These are phyloP conservation scores for Oryctes rhinoceros DNA, from an alignment of 1,140 invertebrate species.

Conservation along the genomic window DNA sequence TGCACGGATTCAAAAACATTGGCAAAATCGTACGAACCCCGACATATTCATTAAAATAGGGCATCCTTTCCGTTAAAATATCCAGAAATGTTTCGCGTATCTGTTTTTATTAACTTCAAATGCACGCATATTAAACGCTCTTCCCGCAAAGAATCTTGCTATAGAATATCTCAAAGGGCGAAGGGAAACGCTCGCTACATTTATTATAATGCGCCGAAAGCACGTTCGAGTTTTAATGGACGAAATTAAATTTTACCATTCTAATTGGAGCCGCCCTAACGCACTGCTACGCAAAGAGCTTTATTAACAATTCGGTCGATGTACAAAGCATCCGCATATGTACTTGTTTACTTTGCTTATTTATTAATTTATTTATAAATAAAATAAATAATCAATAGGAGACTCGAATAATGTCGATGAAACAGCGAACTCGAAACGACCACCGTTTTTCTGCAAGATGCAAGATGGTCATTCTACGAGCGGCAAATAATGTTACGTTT, in stretches of 20 bases:
- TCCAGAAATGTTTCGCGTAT: not conserved
- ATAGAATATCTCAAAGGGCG: not conserved
- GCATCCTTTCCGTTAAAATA: not conserved
- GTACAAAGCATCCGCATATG: not conserved
- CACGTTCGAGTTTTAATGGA: not conserved
- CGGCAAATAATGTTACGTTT: no score
- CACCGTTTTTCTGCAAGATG: no score
- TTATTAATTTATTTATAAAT: no score
- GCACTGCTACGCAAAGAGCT: not conserved
- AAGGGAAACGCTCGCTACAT: not conserved
- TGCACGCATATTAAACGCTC: not conserved
- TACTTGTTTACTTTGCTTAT: no score
- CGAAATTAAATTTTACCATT: slow-evolving; percentile 3
- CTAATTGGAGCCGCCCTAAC: not conserved
- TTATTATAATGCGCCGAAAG: slow-evolving; percentile 8
- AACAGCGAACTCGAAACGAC: no score
- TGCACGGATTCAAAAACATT: no score
- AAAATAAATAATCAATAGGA: no score
- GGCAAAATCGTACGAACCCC: no score
- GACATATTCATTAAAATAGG: not conserved
- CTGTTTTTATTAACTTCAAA: not conserved
- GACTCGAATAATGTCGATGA: no score
- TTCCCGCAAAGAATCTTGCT: not conserved
- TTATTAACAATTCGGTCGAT: not conserved
- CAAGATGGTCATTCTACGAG: no score